A percentile compares a stretch with the other conserved stretches of the same genome.
These are phyloP conservation scores for Platycnemis pennipes DNA, from an alignment of 2,888 invertebrate species.

Conservation along the genomic window DNA sequence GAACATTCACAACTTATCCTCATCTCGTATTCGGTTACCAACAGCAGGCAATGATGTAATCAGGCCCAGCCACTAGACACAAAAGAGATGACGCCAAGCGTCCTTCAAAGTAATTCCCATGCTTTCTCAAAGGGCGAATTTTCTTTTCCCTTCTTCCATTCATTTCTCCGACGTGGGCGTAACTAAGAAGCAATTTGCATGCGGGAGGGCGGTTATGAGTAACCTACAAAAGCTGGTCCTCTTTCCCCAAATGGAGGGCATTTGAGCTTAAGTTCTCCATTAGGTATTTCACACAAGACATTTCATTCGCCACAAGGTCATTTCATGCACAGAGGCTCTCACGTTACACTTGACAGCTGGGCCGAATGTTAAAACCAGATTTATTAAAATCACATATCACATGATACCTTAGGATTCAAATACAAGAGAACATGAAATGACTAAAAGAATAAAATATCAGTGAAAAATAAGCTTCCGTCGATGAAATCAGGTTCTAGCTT, in stretches of 20 bases:
- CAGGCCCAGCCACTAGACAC: neutral
- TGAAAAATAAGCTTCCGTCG: neutral
- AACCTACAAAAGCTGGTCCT: neutral
- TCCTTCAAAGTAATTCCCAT: neutral
- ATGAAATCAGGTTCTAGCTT: neutral
- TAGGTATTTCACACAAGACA: neutral
- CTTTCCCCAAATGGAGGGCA: neutral
- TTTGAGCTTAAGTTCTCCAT: neutral
- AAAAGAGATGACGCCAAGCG: neutral
- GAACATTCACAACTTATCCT: neutral
- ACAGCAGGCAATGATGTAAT: neutral
- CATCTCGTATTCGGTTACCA: neutral
- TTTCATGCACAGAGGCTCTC: too few relatives aligned
- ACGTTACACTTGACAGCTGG: neutral
- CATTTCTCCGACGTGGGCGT: neutral
- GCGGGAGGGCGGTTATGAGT: neutral
- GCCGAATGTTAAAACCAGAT: neutral
- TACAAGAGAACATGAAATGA: neutral
- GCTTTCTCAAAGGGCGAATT: slow-evolving; percentile 3
- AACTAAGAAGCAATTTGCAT: neutral
- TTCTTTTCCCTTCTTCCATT: neutral
- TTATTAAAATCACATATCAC: neutral
- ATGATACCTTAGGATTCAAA: neutral
- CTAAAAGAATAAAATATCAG: too few relatives aligned
- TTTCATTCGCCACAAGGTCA: neutral